Evolutionary conservation across 2,113 vertebrate species (phyloP).

Genomic region (Pedetes capensis): DNA sequence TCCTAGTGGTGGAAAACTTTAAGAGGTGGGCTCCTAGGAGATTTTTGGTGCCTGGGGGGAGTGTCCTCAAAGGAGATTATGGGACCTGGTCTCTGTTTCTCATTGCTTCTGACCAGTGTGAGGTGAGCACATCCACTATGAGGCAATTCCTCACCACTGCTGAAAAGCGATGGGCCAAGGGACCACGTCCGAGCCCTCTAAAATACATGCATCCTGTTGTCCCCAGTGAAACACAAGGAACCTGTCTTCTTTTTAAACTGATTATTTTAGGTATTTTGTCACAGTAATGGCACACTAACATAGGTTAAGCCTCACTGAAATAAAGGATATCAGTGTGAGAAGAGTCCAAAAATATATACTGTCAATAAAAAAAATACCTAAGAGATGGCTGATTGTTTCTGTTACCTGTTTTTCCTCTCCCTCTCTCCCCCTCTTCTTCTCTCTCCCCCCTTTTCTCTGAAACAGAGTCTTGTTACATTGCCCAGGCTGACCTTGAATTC

Average conservation of each 20-base stretch:
- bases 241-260: neutral
- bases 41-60: too few relatives aligned
- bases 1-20: neutral
- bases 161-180: neutral
- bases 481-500: neutral
- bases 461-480: neutral
- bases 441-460: too few relatives aligned
- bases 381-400: neutral
- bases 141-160: neutral
- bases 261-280: neutral
- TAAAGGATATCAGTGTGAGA: neutral
- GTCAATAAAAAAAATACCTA: neutral
- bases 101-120: neutral
- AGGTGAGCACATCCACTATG: neutral
- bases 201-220: too few relatives aligned
- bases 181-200: neutral
- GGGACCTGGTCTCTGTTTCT: neutral
- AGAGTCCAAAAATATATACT: neutral
- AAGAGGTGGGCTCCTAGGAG: neutral
- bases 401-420: rapidly evolving
- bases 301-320: neutral
- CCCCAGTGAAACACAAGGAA: neutral
- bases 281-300: neutral
- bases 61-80: neutral
- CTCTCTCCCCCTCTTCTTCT: too few relatives aligned